Base-by-base conservation (phyloP, 2,113 vertebrate species). In the Chamaea fasciata region DNA sequence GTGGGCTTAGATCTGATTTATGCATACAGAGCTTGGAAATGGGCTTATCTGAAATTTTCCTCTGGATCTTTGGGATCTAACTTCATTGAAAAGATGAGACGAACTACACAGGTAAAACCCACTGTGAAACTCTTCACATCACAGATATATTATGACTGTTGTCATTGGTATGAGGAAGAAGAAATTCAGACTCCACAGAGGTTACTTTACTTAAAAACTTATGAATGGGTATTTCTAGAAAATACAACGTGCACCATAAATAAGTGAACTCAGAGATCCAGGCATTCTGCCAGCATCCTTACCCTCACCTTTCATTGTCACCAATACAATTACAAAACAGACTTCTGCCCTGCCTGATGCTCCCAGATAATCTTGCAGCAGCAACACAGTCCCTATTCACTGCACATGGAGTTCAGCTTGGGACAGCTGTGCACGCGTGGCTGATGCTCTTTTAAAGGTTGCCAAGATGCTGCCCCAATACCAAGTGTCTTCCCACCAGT, bases 271-370 rank as follows among this genome's bases (percentile, higher is more conserved):
- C 60, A 37, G 68, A 67, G 35, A 70, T 59, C 15, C 68, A 63
- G 64, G 52, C 71, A 49, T 49, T 83, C 60, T 78, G 82, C 82
- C 95, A 92, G 60, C 42, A 83, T 35, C 44, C 28, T 88, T 82
- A 78, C 37, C 37, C 24, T 94, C 49, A 87, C 67, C 52, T 89
- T 73, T 35, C 30, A 2, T 1, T 71, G 31, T 39, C 18, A 4
- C 22, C 3, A 2, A 10, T 2, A 49, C 0, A 63, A 44, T 15
- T 31, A 59, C 50, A 77, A 35, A 82, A 35, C 14, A 52, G 50
- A 28, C 21, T 67, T 33, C 44, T 86, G 47, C 37, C 21, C 22
- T 53, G 46, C 8, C 39, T 60, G 44, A 56, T 71, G 82, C 28
- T 86, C 37, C 39, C 46, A 59, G 35, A 23, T 55, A 63, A 55